Percentiles rank a stretch among this genome's conserved stretches.
These are phyloP conservation scores for Phlogophora meticulosa DNA, from an alignment of 2,888 invertebrate species.

Conservation along the genomic window DNA sequence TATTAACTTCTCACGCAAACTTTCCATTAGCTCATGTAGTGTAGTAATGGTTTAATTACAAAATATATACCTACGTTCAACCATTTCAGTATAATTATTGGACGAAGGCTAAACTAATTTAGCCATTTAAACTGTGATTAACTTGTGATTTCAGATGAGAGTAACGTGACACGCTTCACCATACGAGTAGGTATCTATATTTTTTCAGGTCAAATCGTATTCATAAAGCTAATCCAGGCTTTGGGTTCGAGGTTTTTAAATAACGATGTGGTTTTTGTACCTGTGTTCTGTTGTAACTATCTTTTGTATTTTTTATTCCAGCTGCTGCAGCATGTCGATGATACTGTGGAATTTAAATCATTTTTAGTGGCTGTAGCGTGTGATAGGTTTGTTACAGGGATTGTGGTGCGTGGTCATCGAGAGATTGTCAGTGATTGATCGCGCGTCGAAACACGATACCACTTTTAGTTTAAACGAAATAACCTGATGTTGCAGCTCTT, in stretches of 20 bases:
- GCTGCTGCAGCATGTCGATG: no score
- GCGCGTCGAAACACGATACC: neutral
- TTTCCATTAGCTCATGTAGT: slow-evolving; percentile 2
- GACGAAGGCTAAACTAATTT: slow-evolving; percentile 1
- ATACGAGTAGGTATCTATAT: neutral
- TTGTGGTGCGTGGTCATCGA: neutral
- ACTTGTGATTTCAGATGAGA: neutral
- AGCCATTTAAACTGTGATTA: slow-evolving; percentile 6
- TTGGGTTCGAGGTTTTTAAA: neutral
- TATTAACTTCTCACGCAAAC: slow-evolving; percentile 20
- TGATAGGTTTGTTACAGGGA: neutral
- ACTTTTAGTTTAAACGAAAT: slow-evolving; percentile 23
- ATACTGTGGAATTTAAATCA: neutral
- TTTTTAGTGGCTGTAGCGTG: neutral
- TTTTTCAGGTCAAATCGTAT: neutral
- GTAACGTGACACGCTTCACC: neutral
- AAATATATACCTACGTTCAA: neutral
- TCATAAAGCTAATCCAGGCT: neutral
- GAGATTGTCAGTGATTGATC: slow-evolving; percentile 36
- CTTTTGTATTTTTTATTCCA: no score
- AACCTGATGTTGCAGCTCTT: neutral
- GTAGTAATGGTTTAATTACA: slow-evolving; percentile 15
- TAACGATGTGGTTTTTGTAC: no score
- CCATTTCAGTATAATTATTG: slow-evolving; percentile 12
- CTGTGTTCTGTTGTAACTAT: no score